Evolutionary conservation across 53 echinoderm and acorn worm species (phyloP), one percentile per base, ranked within the genome.

Genomic region (Actinopyga echinites): DNA sequence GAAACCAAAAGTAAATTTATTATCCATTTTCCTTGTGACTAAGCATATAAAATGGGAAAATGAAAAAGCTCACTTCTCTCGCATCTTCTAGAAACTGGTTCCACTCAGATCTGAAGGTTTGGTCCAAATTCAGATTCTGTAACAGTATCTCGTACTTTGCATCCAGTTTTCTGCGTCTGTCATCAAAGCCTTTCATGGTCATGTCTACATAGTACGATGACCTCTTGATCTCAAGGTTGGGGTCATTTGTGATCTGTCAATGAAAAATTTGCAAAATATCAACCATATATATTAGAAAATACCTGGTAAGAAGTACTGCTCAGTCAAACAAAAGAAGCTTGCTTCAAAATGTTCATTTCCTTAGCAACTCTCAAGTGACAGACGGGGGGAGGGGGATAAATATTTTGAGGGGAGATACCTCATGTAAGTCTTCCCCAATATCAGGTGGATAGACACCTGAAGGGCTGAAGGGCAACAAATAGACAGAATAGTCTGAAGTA

Each of bases 81-180:
- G 99, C 94, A 91, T 99, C 95, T 52, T 88, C 84, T 34, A 99
- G 90, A 84, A 99, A 99, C 33, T 92, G 92, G 65, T 99, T 87
- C 99, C 99, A 99, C 79, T 92, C 91, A 35, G 84, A 86, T 56
- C 88, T 84, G 82, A 95, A 95, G 40, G 84, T 84, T 82, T 92
- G 90, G 58, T 89, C 90, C 4, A 92, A 86, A 64, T 84, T 82
- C 45, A 88, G 82, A 2, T 85, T 79, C 75, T 95, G 90, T 38
- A 86, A 89, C 45, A 90, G 73, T 21, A 90, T 92, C 62, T 95
- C 94, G 49, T 92, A 99, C 83, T 89, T 84, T 53, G 91, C 92
- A 52, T 91, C 87, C 34, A 99, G 88, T 31, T 88, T 77, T 20
- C 85, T 80, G 55, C 90, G 90, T 2, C 91, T 84, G 44, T 99